Base-by-base conservation (phyloP, 1,140 invertebrate genomes). In the Tenebrio molitor region DNA sequence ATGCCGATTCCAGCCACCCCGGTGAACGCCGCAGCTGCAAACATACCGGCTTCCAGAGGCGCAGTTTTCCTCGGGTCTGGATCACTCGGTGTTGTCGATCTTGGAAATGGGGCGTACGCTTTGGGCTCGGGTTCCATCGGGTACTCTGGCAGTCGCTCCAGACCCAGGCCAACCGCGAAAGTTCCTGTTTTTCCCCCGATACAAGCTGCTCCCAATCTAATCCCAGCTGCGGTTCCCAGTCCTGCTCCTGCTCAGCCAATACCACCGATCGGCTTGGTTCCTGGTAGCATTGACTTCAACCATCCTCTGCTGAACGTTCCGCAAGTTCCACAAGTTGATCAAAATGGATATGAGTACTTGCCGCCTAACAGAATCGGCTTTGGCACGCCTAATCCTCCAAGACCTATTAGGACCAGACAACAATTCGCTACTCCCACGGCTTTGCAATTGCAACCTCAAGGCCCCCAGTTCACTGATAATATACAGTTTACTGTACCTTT, bases 61-160 rank as follows among this genome's bases (percentile, higher is more conserved):
- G 78, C 78, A 1, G 76, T 77, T 14, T 80, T 77, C 58, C 67
- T 80, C n/a, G 78, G 78, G 19, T 80, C 78, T n/a, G 78, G 78
- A 33, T 64, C 78, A 0, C 12, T 80, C 15, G 78, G 78, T 17
- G 78, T 80, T 10, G 66, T 80, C 6, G 36, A 73, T 69, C 72
- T 80, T 25, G 77, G 78, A 50, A 77, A 78, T 58, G 78, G 77
- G 73, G 33, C 46, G 10, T 79, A 75, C 70, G 78, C 76, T 14
- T 62, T 79, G 2, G 78, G 78, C 12, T 79, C 78, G 2, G 78
- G 78, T 10, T 70, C 73, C 0, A 62, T 79, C 21, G 78, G 78
- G 10, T 79, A 79, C 39, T 79, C 78, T n/a, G 65, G 75, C 2
- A 68, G 36, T 19, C 46, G 78, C 29, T 41, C 62, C 5, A 74